phyloP scores from a whole-genome alignment of 2,113 vertebrate genomes.

The Alaudala cheleensis region DNA sequence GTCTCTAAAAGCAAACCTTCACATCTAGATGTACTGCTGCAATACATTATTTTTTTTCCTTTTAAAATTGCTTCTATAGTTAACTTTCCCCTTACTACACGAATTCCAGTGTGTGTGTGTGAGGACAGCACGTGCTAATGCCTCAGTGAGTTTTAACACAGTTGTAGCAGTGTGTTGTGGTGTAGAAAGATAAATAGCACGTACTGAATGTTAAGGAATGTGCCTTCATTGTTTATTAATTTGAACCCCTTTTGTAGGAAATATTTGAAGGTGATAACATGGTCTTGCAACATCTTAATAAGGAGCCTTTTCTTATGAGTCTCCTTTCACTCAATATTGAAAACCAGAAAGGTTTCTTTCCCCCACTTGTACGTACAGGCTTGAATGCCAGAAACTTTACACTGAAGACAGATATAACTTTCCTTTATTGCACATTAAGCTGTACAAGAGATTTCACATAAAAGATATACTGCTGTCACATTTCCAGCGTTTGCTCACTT shows the following conservation, averaged over 20 bases:
- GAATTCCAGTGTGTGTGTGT: background rate
- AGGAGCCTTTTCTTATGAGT: constrained; percentile 41
- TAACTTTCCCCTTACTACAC: background rate
- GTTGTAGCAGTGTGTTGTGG: constrained; percentile 2
- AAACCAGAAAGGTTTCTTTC: constrained; percentile 61
- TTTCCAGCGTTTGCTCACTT: constrained; percentile 77
- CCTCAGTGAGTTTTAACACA: background rate
- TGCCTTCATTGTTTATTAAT: constrained; percentile 53
- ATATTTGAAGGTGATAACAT: constrained; percentile 68
- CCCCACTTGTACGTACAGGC: constrained; percentile 68
- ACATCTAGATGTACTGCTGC: background rate
- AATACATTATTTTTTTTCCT: background rate
- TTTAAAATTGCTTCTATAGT: background rate
- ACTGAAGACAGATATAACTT: constrained; percentile 86
- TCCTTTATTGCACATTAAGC: constrained; percentile 87
- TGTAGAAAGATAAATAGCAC: constrained; percentile 41
- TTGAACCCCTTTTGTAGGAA: constrained; percentile 39
- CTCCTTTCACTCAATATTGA: constrained; percentile 62
- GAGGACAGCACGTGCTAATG: constrained; percentile 6
- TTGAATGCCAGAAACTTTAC: constrained; percentile 81
- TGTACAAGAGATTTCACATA: constrained; percentile 85
- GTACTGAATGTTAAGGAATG: constrained; percentile 47
- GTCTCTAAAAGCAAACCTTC: background rate
- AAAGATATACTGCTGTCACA: constrained; percentile 82
- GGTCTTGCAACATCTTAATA: constrained; percentile 54